phyloP scores from a whole-genome alignment of 2,888 invertebrate genomes.

The Andricus quercusramuli region DNA sequence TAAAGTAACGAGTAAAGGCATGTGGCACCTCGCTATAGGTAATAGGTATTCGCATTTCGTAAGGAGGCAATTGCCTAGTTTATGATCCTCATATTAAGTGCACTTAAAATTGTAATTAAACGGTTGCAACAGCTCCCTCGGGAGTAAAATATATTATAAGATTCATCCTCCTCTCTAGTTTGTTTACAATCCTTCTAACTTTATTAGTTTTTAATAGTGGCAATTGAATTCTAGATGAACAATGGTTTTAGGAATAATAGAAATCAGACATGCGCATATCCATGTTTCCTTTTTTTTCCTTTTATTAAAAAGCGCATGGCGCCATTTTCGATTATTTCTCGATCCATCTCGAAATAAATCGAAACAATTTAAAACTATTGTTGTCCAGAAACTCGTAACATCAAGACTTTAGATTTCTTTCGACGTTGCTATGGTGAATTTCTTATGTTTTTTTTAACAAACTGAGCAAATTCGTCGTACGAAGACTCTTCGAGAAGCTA shows the following conservation, averaged over 20 bases:
- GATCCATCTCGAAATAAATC: no score
- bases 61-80: neutral
- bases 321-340: no score
- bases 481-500: no score
- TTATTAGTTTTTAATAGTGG: neutral
- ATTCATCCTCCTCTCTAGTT: neutral
- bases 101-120: slow-evolving; percentile 11
- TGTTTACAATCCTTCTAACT: neutral
- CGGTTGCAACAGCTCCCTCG: slow-evolving; percentile 6
- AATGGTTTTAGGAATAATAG: neutral
- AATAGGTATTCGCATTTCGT: neutral
- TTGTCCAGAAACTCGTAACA: no score
- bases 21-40: neutral
- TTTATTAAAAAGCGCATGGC: no score
- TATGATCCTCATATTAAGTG: neutral
- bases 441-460: no score
- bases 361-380: no score
- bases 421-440: no score
- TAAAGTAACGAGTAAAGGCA: neutral
- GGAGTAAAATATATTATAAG: neutral
- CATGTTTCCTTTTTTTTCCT: no score
- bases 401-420: no score
- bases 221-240: neutral
- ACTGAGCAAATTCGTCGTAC: no score
- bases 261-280: no score